A percentile compares a stretch with the other conserved stretches of the same genome.
Conservation (phyloP, 2,113 vertebrate species). For the Siniperca knerii region DNA sequence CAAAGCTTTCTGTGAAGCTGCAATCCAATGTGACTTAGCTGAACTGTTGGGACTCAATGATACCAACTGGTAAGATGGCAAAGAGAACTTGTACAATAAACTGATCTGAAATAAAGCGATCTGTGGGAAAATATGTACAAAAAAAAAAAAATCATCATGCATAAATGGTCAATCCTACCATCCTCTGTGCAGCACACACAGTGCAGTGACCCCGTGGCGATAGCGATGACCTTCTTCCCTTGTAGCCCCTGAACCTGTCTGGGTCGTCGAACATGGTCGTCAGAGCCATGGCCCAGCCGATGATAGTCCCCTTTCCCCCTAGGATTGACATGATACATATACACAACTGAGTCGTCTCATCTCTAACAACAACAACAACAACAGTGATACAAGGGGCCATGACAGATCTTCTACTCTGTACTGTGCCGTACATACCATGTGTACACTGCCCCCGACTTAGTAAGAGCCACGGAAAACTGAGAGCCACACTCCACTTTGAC, state of each 20-base stretch:
- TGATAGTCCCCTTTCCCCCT: slow-evolving; percentile 99
- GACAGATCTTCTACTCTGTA: neutral
- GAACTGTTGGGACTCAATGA: neutral
- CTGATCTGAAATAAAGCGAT: neutral
- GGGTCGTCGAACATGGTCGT: slow-evolving; percentile 96
- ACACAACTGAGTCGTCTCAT: neutral
- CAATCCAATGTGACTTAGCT: neutral
- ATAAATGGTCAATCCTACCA: slow-evolving; percentile 83
- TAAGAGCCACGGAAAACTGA: slow-evolving; percentile 98
- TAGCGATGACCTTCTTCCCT: slow-evolving; percentile 98
- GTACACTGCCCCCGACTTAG: slow-evolving; percentile 96
- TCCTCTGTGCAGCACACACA: slow-evolving; percentile 99
- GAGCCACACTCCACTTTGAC: slow-evolving; percentile 98
- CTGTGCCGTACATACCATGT: slow-evolving; percentile 88
- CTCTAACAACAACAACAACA: neutral
- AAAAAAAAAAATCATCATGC: neutral
- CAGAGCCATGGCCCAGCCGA: slow-evolving; percentile 95
- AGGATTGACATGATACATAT: neutral
- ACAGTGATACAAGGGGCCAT: neutral
- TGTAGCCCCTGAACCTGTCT: slow-evolving; percentile 97
- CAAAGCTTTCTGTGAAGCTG: slow-evolving; percentile 19
- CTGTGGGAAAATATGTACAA: neutral
- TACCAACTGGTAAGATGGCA: neutral
- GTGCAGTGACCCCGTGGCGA: slow-evolving; percentile 97
- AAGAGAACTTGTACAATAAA: neutral